Conservation (phyloP, 2,888 invertebrate genomes). For the Orgyia antiqua region DNA sequence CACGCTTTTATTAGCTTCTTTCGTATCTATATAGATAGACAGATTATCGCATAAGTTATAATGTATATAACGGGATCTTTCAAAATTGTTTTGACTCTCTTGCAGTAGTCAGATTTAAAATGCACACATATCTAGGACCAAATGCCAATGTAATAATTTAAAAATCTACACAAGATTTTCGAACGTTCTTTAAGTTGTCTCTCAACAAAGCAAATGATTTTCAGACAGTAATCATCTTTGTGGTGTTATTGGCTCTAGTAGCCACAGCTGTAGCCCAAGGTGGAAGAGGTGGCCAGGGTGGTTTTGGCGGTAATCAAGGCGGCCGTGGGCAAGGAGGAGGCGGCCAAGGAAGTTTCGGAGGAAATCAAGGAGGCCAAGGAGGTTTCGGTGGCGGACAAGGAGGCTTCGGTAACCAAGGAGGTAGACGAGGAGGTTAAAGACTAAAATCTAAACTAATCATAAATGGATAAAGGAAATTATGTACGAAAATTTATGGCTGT, state of each 20-base stretch:
- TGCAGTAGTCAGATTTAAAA: too few relatives aligned
- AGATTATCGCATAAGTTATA: too few relatives aligned
- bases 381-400: conserved; percentile 1
- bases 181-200: too few relatives aligned
- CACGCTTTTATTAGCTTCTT: too few relatives aligned
- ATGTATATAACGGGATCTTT: too few relatives aligned
- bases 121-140: too few relatives aligned
- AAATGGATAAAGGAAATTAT: neutral
- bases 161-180: too few relatives aligned
- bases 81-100: too few relatives aligned
- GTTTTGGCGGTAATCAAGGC: neutral
- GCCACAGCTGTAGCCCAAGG: conserved; percentile 25
- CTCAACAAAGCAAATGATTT: conserved; percentile 10
- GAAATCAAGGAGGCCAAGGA: conserved; percentile 1
- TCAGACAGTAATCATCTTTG: conserved; percentile 28
- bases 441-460: neutral
- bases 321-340: neutral
- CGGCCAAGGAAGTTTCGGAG: neutral
- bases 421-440: too few relatives aligned
- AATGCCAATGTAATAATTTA: too few relatives aligned
- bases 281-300: conserved; percentile 5
- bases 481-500: neutral
- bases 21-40: too few relatives aligned
- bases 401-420: conserved; percentile 3
- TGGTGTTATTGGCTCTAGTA: conserved; percentile 24